These are phyloP conservation scores for Oegoconia quadripuncta DNA, from an alignment of 2,888 invertebrate genomes.

Conservation along the genomic window DNA sequence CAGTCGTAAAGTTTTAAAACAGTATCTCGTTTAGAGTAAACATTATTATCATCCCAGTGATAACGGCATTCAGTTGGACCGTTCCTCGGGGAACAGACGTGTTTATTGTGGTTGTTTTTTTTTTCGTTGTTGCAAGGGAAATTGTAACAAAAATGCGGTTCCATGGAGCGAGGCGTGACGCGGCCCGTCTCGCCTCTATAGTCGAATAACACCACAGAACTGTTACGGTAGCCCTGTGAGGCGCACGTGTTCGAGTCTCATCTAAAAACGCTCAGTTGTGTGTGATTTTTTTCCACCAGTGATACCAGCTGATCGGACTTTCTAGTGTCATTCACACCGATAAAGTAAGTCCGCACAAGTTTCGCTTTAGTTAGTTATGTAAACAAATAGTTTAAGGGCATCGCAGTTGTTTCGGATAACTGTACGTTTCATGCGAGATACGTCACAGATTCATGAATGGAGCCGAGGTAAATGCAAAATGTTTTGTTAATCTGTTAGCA, in stretches of 20 bases:
- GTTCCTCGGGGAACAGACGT: constrained; percentile 45
- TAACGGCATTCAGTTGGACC: constrained; percentile 43
- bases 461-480: not conserved
- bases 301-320: constrained; percentile 20
- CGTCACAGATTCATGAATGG: constrained; percentile 10
- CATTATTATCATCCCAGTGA: constrained; percentile 36
- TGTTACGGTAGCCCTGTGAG: constrained; percentile 26
- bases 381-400: constrained; percentile 1
- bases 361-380: constrained; percentile 1
- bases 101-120: constrained; percentile 23
- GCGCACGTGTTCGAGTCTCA: constrained; percentile 26
- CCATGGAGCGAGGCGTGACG: constrained; percentile 55
- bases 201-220: constrained; percentile 31
- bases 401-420: not conserved
- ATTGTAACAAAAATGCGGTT: constrained; percentile 58
- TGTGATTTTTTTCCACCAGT: constrained; percentile 14
- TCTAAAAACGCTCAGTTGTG: not conserved
- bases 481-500: not conserved
- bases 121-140: constrained; percentile 6
- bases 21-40: constrained; percentile 30
- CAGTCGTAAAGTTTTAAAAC: constrained; percentile 28
- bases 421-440: constrained; percentile 1
- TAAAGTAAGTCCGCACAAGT: constrained; percentile 7
- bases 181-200: constrained; percentile 47
- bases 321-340: constrained; percentile 1